phyloP scores from a whole-genome alignment of 2,113 vertebrate genomes.

The Sula dactylatra region DNA sequence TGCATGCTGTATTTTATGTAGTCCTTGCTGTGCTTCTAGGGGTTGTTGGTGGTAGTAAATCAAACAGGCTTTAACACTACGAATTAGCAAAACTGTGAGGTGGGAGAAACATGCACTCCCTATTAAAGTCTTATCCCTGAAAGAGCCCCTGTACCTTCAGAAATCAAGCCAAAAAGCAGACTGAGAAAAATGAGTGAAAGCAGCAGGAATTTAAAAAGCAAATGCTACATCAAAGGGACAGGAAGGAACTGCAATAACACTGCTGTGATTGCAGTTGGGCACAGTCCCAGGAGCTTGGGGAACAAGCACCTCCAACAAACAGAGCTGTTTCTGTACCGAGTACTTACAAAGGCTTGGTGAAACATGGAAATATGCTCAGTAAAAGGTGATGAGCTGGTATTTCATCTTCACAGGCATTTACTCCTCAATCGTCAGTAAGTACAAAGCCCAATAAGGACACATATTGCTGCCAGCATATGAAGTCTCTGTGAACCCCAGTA shows the following conservation, averaged over 20 bases:
- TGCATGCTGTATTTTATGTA: neutral
- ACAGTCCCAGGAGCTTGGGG: conserved; percentile 56
- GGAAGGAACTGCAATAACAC: conserved; percentile 66
- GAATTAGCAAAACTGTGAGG: neutral
- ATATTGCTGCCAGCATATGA: neutral
- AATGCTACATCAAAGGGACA: conserved; percentile 66
- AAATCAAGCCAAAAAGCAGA: conserved; percentile 43
- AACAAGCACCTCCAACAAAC: conserved; percentile 53
- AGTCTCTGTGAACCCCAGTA: neutral
- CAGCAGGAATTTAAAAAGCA: conserved; percentile 62
- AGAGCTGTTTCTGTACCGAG: conserved; percentile 65
- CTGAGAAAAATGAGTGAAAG: conserved; percentile 50
- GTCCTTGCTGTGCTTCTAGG: neutral
- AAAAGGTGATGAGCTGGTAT: neutral
- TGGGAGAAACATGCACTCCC: neutral
- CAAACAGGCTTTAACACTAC: neutral
- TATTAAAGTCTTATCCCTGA: neutral
- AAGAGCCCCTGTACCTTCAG: conserved; percentile 46
- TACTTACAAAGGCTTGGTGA: neutral
- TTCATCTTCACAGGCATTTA: neutral
- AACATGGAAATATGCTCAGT: conserved; percentile 15
- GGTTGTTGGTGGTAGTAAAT: neutral
- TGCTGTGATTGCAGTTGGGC: conserved; percentile 72
- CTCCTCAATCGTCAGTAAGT: neutral
- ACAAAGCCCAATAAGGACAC: neutral